These are phyloP conservation scores for Girardia tigrina DNA, from an alignment of 2,888 invertebrate genomes.

Conservation along the genomic window DNA sequence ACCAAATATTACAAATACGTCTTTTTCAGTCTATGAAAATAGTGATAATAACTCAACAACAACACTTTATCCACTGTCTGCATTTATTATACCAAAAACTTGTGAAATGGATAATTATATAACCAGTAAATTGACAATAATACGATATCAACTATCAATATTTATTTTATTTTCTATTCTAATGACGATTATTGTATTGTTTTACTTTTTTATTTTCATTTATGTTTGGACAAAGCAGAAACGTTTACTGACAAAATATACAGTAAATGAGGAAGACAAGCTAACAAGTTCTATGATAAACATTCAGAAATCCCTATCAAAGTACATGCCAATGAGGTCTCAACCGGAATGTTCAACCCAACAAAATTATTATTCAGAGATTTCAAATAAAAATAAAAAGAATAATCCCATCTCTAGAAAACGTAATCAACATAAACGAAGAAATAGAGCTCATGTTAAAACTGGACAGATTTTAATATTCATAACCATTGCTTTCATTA, in stretches of 20 bases:
- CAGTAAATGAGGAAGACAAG: slow-evolving; percentile 15
- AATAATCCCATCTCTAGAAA: neutral
- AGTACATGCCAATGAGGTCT: neutral
- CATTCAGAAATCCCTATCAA: neutral
- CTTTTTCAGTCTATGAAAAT: neutral
- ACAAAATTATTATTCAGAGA: neutral
- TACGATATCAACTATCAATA: slow-evolving; percentile 38
- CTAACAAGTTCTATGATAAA: neutral
- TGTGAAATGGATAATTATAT: neutral
- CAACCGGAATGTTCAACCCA: neutral
- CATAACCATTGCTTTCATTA: slow-evolving; percentile 41
- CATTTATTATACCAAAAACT: neutral
- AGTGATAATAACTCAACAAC: neutral
- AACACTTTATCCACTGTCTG: neutral
- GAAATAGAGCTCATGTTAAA: slow-evolving; percentile 37
- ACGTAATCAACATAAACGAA: slow-evolving; percentile 1
- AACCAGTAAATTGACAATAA: slow-evolving; percentile 1
- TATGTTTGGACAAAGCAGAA: slow-evolving; percentile 38
- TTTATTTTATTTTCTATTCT: slow-evolving; percentile 39
- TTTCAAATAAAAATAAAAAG: neutral
- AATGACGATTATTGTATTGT: slow-evolving; percentile 39
- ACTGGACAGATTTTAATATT: slow-evolving; percentile 41
- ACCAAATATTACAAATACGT: neutral
- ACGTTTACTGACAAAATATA: slow-evolving; percentile 29
- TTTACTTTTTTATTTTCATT: slow-evolving; percentile 40